Base-by-base conservation (phyloP, 2,797 vertebrate genomes). In the Malurus leucopterus region DNA sequence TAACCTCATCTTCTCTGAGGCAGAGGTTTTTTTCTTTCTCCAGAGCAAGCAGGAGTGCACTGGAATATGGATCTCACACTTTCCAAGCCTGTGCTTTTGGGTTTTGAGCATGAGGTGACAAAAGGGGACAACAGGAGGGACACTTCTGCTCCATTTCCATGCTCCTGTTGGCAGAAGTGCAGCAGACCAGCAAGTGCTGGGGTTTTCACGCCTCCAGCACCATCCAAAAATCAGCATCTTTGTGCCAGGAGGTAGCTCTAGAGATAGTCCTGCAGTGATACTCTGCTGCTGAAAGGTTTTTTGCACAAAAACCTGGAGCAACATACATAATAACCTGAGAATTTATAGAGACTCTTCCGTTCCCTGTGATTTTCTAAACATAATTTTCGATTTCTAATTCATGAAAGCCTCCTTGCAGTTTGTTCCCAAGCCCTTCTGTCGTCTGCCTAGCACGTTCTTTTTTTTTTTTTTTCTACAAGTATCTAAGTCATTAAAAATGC, bases 401-500 rank as follows among this genome's bases (percentile, higher is more conserved):
- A 88, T 82, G 12, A 89, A 88, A 91, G 32, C 49, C 29, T 47
- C 30, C 55, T 89, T 9, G 7, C 61, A 82, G 57, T 71, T 91
- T 88, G 41, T 84, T 90, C 85, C 87, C 78, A 59, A 93, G 86
- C 63, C 62, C 84, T 87, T 95, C 84, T 96, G 85, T 72, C 3
- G 24, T 85, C 82, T 93, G 76, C 89, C 88, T 93, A 53, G 59
- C 79, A 80, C 84, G 73, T 91, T 51, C 49, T 81, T 82, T 36
- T 36, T 81, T 82, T 8, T 34, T 80, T 91, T 90, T 83, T 88
- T 87, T n/a, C 68, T 76, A 46, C 29, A 34, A 88, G 47, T 62
- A 83, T 40, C 58, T 53, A 85, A 84, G 74, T 91, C 65, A 89
- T 93, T 90, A 87, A 61, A 92, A 90, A 93, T 93, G 75, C 94